A percentile compares a stretch with the other conserved stretches of the same genome.
phyloP scores from a whole-genome alignment of 2,888 invertebrate species.

The Erpobdella octoculata region DNA sequence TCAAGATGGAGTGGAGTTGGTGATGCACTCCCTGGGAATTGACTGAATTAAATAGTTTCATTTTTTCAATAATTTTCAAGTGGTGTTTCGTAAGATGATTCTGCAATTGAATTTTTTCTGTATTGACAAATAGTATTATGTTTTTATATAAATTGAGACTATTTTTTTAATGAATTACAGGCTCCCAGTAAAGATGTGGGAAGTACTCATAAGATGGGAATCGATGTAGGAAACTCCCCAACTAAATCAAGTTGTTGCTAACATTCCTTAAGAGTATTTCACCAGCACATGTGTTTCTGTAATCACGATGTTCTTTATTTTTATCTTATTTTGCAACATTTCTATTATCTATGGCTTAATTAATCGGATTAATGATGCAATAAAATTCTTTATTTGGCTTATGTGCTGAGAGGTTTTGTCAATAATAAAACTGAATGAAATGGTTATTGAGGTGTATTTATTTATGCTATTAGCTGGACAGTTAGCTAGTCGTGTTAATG shows the following conservation, averaged over 20 bases:
- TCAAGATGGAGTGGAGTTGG: no score
- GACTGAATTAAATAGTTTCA: no score
- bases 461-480: no score
- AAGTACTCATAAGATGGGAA: constrained; percentile 12
- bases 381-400: background rate
- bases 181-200: constrained; percentile 24
- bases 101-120: no score
- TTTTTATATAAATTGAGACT: background rate
- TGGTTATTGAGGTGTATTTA: no score
- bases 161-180: background rate
- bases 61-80: no score
- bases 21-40: no score
- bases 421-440: no score
- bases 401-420: no score
- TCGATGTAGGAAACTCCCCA: constrained; percentile 18
- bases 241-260: constrained; percentile 17
- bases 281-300: background rate
- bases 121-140: background rate
- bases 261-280: constrained; percentile 8
- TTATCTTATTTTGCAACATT: background rate
- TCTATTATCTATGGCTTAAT: background rate
- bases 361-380: background rate
- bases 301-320: no score
- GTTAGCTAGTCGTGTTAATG: no score
- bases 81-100: no score